Evolutionary conservation across 1,140 invertebrate species (phyloP).

Genomic region (Choristoneura fumiferana): DNA sequence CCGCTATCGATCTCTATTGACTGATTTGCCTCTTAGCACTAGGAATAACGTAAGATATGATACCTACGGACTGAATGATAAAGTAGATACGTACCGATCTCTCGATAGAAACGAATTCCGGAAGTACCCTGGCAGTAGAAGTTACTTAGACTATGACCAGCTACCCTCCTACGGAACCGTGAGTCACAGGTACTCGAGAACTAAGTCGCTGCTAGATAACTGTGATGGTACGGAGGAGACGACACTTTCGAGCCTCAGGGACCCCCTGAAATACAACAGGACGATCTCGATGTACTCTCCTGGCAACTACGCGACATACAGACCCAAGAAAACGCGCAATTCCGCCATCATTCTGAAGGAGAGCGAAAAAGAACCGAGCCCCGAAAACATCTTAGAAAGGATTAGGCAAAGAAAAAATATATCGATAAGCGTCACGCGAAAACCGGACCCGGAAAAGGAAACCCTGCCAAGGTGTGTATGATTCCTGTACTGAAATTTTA

Average conservation of each 20-base stretch:
- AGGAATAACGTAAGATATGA: constrained; percentile 59
- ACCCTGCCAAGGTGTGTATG: constrained; percentile 70
- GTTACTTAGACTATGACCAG: constrained; percentile 68
- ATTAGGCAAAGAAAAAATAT: constrained; percentile 72
- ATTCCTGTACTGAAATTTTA: constrained; percentile 49
- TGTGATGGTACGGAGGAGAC: constrained; percentile 51
- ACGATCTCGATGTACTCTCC: constrained; percentile 72
- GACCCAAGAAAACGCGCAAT: constrained; percentile 70
- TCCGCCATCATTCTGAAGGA: constrained; percentile 74
- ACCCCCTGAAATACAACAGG: constrained; percentile 67
- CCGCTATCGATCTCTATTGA: constrained; percentile 61
- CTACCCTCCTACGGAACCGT: constrained; percentile 50
- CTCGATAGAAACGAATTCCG: constrained; percentile 70
- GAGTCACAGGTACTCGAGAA: constrained; percentile 61
- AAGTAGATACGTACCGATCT: constrained; percentile 68
- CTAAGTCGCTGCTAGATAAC: constrained; percentile 69
- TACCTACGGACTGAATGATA: constrained; percentile 56
- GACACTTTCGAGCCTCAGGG: constrained; percentile 45
- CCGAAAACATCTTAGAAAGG: constrained; percentile 76
- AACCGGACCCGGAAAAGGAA: constrained; percentile 64
- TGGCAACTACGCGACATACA: constrained; percentile 73
- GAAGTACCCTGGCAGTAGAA: constrained; percentile 63
- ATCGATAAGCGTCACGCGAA: constrained; percentile 71
- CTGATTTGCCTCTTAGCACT: constrained; percentile 49
- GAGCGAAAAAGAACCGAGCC: constrained; percentile 69